A percentile compares a stretch with the other conserved stretches of the same genome.
phyloP scores from a whole-genome alignment of 53 echinoderm and acorn worm genomes.

The Luidia sarsii region DNA sequence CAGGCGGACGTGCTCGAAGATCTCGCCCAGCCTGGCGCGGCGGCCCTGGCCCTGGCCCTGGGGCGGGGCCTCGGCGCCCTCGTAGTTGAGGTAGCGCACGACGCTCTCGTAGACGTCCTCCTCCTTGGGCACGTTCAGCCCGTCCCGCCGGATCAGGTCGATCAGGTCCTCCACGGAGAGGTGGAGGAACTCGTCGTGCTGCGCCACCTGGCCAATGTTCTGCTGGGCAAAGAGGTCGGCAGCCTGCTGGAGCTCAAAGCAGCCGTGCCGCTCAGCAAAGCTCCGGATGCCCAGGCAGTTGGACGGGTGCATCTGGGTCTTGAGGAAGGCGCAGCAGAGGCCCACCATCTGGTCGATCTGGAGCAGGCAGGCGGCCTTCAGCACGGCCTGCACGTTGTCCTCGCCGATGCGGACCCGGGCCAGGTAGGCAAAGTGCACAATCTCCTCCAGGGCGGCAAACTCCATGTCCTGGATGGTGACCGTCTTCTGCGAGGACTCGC shows the following conservation, averaged over 20 bases:
- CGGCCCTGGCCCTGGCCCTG: too few species aligned
- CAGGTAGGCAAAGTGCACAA: conserved; percentile 88
- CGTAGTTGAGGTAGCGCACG: conserved; percentile 76
- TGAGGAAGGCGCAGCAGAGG: conserved; percentile 79
- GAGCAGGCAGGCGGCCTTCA: conserved; percentile 81
- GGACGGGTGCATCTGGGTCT: conserved; percentile 85
- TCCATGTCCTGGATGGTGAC: conserved; percentile 77
- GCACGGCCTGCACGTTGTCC: conserved; percentile 82
- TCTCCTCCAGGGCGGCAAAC: conserved; percentile 64
- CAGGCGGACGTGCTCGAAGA: conserved; percentile 93
- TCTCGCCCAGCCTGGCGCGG: conserved; percentile 52
- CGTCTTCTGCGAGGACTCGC: conserved; percentile 74
- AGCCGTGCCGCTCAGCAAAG: conserved; percentile 88
- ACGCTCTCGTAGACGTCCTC: conserved; percentile 86
- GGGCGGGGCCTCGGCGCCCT: conserved; percentile 45
- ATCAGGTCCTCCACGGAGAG: conserved; percentile 70
- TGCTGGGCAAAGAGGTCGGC: conserved; percentile 76
- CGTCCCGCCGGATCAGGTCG: conserved; percentile 78
- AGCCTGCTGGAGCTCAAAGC: conserved; percentile 80
- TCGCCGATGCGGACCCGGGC: conserved; percentile 76
- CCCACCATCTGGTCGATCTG: conserved; percentile 81
- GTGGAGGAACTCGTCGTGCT: conserved; percentile 87
- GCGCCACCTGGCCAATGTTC: conserved; percentile 69
- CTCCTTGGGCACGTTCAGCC: conserved; percentile 83
- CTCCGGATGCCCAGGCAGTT: conserved; percentile 91